phyloP scores from a whole-genome alignment of 2,797 vertebrate genomes.

The Otolemur crassicaudatus region DNA sequence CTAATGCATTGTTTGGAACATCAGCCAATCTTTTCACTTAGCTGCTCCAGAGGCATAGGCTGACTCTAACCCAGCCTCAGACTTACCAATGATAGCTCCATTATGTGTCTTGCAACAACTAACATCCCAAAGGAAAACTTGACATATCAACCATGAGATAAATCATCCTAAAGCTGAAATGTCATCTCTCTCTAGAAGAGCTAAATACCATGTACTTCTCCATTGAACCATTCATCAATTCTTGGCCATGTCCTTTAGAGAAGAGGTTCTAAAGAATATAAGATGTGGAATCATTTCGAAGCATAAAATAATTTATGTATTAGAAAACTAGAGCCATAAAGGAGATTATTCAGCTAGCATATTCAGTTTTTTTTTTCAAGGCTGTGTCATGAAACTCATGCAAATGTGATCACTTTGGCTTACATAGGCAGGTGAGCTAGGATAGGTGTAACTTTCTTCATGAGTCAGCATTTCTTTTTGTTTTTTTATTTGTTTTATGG shows the following conservation, averaged over 20 bases:
- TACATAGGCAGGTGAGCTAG: background rate
- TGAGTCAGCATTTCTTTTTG: background rate
- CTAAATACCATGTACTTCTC: constrained; percentile 65
- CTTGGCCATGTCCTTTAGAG: constrained; percentile 1
- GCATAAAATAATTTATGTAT: background rate
- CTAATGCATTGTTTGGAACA: background rate
- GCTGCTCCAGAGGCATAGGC: background rate
- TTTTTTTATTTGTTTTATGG: background rate
- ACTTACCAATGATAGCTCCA: background rate
- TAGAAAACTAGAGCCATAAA: background rate
- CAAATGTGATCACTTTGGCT: background rate
- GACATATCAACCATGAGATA: constrained; percentile 8
- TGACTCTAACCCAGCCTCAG: background rate
- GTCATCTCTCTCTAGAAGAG: constrained; percentile 28
- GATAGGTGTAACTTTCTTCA: background rate
- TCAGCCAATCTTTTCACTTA: background rate
- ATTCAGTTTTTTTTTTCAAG: background rate
- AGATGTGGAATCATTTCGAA: constrained; percentile 1
- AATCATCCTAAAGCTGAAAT: constrained; percentile 64
- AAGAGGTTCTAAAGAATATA: constrained; percentile 11
- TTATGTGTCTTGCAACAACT: background rate
- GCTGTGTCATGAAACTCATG: background rate
- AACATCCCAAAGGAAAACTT: constrained; percentile 59
- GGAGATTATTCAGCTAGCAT: background rate
- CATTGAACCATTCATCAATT: constrained; percentile 29